phyloP scores from a whole-genome alignment of 2,797 vertebrate genomes.

The Oreochromis grahami region DNA sequence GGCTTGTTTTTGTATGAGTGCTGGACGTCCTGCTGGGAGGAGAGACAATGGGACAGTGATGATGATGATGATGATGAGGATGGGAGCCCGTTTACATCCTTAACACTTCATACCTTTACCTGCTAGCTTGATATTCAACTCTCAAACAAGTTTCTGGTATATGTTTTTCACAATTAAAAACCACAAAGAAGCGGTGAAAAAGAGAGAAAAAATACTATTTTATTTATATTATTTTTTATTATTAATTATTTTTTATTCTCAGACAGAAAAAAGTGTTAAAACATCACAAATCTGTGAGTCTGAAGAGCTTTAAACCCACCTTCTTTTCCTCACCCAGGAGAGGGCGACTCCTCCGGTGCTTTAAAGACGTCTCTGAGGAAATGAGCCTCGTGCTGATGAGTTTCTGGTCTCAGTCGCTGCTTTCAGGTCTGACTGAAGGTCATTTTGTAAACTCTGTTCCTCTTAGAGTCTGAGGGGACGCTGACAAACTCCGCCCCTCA shows the following conservation, averaged over 20 bases:
- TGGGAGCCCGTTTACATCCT: not conserved
- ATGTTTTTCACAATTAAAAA: not conserved
- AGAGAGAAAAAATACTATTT: not conserved
- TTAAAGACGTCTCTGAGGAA: not conserved
- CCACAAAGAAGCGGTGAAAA: not conserved
- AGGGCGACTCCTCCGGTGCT: not conserved
- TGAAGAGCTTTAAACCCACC: not conserved
- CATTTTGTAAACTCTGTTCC: not conserved
- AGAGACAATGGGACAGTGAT: conserved; percentile 76
- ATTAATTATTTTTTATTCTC: not conserved
- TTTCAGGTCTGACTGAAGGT: not conserved
- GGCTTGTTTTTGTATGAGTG: conserved; percentile 65
- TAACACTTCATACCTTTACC: not conserved
- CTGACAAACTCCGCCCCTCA: not conserved
- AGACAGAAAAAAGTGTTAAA: not conserved
- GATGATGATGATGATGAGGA: not conserved
- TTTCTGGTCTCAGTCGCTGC: not conserved
- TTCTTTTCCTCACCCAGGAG: not conserved
- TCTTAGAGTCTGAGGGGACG: not conserved
- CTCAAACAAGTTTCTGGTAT: not conserved
- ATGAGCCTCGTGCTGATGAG: not conserved
- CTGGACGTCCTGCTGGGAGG: conserved; percentile 45
- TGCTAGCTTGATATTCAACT: not conserved
- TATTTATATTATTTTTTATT: not conserved
- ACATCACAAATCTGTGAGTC: not conserved